Base-by-base conservation (phyloP, 2,113 vertebrate genomes). In the Amblyopsis rosae region DNA sequence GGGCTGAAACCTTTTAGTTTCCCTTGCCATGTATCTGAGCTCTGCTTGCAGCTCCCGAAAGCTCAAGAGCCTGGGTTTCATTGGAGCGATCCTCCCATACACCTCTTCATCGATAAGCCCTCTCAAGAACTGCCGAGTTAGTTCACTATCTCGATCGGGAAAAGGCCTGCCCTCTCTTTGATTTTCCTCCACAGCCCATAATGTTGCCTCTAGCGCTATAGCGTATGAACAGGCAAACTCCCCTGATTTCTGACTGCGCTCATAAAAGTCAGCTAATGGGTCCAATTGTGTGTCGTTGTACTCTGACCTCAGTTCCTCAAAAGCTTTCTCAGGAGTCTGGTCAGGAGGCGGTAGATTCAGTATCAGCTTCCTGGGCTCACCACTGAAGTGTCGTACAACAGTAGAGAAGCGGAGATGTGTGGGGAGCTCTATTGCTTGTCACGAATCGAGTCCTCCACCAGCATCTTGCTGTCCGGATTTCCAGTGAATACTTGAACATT, bases 281-380 rank as follows among this genome's bases (percentile, higher is more conserved):
- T 69, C 69, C 13, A 62, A 3, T 10, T 13, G 51, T 49, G 9
- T 55, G 50, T 73, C 64, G 7, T 64, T 54, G 41, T 67, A 67
- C 7, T 73, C 58, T 7, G 48, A 32, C 33, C 50, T 12, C 19
- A 19, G 19, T 19, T 48, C 53, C 53, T n/a, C 15, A 55, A 55
- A 55, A n/a, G 53, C 53, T 54, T 50, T 56, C 61, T 58, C 13
- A 26, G 62, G 45, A 46, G 59, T 2, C 49, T 76, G 61, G 1
- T 69, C 62, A n/a, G 53, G 17, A 0, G 51, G 60, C 5, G 19
- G 66, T 45, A 69, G 46, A 35, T 70, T 75, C 56, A 75, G 55
- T 2, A 76, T 49, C 12, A 76, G 67, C 12, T 59, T 76, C 53
- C 62, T n/a, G n/a, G 73, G 61, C 41, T 70, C 56, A 26, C 67